Percentiles rank a stretch among this genome's conserved stretches.
Evolutionary conservation across 2,888 invertebrate species (phyloP).

Genomic region (Trissolcus brochymenae): DNA sequence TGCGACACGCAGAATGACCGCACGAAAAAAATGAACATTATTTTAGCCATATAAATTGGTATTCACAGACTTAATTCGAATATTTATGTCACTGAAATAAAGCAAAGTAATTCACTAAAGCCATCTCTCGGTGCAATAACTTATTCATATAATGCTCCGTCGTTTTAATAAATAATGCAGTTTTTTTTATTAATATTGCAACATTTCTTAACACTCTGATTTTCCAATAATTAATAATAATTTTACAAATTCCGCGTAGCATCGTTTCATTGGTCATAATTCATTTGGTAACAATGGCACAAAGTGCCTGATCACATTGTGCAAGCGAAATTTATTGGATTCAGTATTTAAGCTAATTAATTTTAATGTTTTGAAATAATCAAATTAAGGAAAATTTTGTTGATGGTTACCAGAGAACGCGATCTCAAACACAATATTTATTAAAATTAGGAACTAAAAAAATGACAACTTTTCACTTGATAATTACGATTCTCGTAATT

Average conservation of each 20-base stretch:
- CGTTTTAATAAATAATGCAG: conserved; percentile 18
- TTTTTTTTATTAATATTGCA: conserved; percentile 2
- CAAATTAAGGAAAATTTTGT: no score
- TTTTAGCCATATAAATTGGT: conserved; percentile 48
- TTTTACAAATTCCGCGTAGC: conserved; percentile 17
- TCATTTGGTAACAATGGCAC: no score
- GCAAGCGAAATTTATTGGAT: conserved; percentile 46
- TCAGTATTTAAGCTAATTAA: conserved; percentile 32
- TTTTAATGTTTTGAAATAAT: no score
- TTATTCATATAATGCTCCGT: conserved; percentile 20
- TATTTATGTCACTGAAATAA: conserved; percentile 35
- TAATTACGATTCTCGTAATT: conserved; percentile 55
- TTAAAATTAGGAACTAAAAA: conserved; percentile 50
- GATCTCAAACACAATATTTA: conserved; percentile 30
- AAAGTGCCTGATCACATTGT: conserved; percentile 35
- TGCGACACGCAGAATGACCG: conserved; percentile 27
- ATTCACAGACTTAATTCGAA: conserved; percentile 31
- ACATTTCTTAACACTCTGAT: conserved; percentile 1
- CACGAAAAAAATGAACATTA: conserved; percentile 42
- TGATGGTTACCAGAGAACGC: conserved; percentile 38
- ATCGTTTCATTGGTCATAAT: neutral
- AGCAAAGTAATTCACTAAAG: conserved; percentile 43
- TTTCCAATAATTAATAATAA: conserved; percentile 30
- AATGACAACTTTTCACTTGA: conserved; percentile 12
- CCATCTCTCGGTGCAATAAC: conserved; percentile 33